A percentile compares a stretch with the other conserved stretches of the same genome.
Conservation (phyloP, 2,113 vertebrate species). For the Forbesichthys papilliferus region DNA sequence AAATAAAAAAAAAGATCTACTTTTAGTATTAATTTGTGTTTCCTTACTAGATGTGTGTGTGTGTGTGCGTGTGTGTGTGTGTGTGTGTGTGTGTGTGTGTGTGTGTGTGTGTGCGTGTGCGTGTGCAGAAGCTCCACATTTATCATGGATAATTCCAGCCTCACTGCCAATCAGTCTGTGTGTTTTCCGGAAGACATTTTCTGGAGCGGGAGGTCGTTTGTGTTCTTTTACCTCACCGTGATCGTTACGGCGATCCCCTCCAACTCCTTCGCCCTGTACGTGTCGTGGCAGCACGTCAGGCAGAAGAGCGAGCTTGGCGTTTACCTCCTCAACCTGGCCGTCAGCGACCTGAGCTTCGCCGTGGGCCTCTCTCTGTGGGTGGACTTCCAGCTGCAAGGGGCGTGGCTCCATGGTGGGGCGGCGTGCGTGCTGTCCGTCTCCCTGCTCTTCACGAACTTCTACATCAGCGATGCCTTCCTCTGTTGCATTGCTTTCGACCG, state of each 20-base stretch:
- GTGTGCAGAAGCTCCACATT: background rate
- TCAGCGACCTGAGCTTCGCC: constrained; percentile 83
- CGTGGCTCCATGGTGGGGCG: constrained; percentile 70
- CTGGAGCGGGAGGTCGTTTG: constrained; percentile 56
- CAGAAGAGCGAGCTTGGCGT: constrained; percentile 85
- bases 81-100: too few species aligned
- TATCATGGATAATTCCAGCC: constrained; percentile 44
- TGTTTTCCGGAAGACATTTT: constrained; percentile 36
- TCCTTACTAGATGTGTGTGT: constrained; percentile 17
- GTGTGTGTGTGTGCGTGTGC: too few species aligned
- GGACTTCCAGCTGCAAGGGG: constrained; percentile 76
- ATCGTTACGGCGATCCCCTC: constrained; percentile 79
- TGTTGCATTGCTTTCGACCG: constrained; percentile 86
- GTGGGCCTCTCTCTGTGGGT: constrained; percentile 82
- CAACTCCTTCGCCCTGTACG: constrained; percentile 81
- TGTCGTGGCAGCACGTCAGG: constrained; percentile 81
- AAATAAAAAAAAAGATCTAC: too few species aligned
- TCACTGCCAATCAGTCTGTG: constrained; percentile 61
- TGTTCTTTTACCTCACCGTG: constrained; percentile 76
- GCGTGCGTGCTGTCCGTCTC: constrained; percentile 72
- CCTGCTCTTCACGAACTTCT: constrained; percentile 83
- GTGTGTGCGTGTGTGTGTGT: too few species aligned
- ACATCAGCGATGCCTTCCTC: constrained; percentile 83
- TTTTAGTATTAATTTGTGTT: background rate
- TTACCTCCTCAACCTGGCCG: constrained; percentile 85